Conservation (phyloP, 2,113 vertebrate species). For the Indicator indicator region DNA sequence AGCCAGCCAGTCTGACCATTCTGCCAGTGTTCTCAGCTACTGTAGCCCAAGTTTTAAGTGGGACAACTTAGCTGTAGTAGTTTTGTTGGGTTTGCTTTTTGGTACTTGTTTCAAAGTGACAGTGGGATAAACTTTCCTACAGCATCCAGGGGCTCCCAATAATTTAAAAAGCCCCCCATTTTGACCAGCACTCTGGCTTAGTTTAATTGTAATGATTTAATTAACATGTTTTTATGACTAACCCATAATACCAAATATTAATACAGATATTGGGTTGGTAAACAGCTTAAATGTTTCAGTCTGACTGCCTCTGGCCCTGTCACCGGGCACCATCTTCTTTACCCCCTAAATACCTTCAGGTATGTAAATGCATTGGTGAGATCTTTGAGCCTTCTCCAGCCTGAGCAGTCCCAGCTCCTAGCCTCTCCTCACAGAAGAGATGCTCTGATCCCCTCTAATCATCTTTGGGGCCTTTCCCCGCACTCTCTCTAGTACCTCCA, state of each 20-base stretch:
- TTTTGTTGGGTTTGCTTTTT: neutral
- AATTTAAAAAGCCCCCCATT: neutral
- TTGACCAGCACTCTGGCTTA: neutral
- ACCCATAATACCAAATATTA: neutral
- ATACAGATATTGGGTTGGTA: neutral
- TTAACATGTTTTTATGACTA: neutral
- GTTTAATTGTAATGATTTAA: neutral
- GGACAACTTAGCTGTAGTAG: neutral
- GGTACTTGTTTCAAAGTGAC: neutral
- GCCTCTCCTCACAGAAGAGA: too few species aligned
- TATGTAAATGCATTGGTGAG: too few species aligned
- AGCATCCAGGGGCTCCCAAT: neutral
- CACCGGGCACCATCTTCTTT: too few species aligned
- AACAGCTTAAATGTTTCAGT: neutral
- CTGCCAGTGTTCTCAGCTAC: neutral
- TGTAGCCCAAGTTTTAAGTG: neutral
- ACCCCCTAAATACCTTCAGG: too few species aligned
- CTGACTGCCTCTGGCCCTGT: too few species aligned
- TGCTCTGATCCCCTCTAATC: too few species aligned
- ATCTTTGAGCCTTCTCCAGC: too few species aligned
- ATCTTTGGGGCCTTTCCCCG: too few species aligned
- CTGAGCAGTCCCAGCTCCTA: too few species aligned
- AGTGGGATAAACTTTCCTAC: neutral
- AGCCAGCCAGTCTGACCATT: neutral
- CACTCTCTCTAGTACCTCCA: too few species aligned